Evolutionary conservation across 2,797 vertebrate genomes (phyloP).

Genomic region (Brachymystax lenok): DNA sequence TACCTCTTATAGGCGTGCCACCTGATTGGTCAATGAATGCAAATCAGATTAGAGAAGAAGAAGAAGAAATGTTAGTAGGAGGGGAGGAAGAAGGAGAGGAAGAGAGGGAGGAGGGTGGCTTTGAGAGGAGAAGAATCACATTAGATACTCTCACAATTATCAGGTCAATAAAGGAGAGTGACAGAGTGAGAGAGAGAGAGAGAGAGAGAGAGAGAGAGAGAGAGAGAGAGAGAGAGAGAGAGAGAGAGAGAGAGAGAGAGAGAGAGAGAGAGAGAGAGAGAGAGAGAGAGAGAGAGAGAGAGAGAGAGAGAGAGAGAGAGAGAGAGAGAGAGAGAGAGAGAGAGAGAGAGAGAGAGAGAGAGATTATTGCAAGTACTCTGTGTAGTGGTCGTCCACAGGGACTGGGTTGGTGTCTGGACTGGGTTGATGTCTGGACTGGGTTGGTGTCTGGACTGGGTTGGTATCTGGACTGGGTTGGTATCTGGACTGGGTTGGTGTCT

Average conservation of each 20-base stretch:
- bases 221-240: constrained; percentile 36
- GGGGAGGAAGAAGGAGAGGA: constrained; percentile 20
- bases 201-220: constrained; percentile 73
- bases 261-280: constrained; percentile 70
- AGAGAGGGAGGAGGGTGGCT: constrained; percentile 38
- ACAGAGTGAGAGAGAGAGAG: constrained; percentile 43
- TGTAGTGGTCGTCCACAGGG: too few relatives aligned
- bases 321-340: constrained; percentile 10
- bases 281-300: constrained; percentile 12
- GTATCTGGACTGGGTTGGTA: too few relatives aligned
- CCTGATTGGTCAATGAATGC: constrained; percentile 82
- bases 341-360: constrained; percentile 1
- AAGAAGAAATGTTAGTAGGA: constrained; percentile 70
- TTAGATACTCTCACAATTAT: constrained; percentile 59
- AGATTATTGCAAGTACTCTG: too few relatives aligned
- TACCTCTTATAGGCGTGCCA: constrained; percentile 82
- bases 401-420: too few relatives aligned
- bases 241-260: constrained; percentile 56
- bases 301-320: constrained; percentile 34
- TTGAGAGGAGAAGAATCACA: constrained; percentile 60
- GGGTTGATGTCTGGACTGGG: too few relatives aligned
- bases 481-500: too few relatives aligned
- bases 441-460: too few relatives aligned
- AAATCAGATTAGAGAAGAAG: constrained; percentile 76
- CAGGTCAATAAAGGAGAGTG: constrained; percentile 69